Percentiles rank a stretch among this genome's conserved stretches.
phyloP scores from a whole-genome alignment of 2,888 invertebrate species.

The Drosophila kuntzei region DNA sequence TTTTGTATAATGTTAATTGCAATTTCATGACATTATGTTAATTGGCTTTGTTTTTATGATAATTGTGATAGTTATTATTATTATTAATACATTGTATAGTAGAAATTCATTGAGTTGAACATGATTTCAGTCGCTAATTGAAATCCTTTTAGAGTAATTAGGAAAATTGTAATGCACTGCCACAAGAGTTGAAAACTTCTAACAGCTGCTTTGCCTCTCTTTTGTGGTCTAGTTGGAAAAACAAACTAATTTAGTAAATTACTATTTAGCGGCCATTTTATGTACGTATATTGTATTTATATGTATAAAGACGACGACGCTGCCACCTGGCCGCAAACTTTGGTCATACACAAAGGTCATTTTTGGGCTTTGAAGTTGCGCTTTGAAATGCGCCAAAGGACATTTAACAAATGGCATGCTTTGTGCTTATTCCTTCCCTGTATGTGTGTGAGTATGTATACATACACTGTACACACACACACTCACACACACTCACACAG shows the following conservation, averaged over 20 bases:
- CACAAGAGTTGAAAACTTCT: slow-evolving; percentile 37
- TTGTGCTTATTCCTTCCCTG: slow-evolving; percentile 27
- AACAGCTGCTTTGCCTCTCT: slow-evolving; percentile 9
- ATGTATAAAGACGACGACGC: slow-evolving; percentile 22
- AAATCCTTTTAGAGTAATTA: slow-evolving; percentile 80
- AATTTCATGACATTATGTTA: slow-evolving; percentile 65
- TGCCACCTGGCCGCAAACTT: slow-evolving; percentile 60
- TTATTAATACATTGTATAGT: slow-evolving; percentile 20
- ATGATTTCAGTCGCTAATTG: slow-evolving; percentile 66
- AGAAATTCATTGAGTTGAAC: slow-evolving; percentile 54
- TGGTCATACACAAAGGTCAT: slow-evolving; percentile 71
- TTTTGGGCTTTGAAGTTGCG: slow-evolving; percentile 74
- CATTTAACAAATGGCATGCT: slow-evolving; percentile 77
- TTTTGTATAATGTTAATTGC: slow-evolving; percentile 64
- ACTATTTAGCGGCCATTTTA: slow-evolving; percentile 73
- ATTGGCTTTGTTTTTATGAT: slow-evolving; percentile 53
- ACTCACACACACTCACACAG: too few species aligned
- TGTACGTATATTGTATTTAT: slow-evolving; percentile 7
- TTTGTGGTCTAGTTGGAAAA: slow-evolving; percentile 63
- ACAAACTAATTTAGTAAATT: slow-evolving; percentile 81
- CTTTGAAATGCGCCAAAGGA: slow-evolving; percentile 80
- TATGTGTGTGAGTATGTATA: slow-evolving; percentile 22
- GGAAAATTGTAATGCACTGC: slow-evolving; percentile 56
- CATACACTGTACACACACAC: too few species aligned
- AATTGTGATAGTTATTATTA: slow-evolving; percentile 48